Percentiles rank a stretch among this genome's conserved stretches.
Conservation (phyloP, 2,888 invertebrate genomes). For the Furcula furcula region DNA sequence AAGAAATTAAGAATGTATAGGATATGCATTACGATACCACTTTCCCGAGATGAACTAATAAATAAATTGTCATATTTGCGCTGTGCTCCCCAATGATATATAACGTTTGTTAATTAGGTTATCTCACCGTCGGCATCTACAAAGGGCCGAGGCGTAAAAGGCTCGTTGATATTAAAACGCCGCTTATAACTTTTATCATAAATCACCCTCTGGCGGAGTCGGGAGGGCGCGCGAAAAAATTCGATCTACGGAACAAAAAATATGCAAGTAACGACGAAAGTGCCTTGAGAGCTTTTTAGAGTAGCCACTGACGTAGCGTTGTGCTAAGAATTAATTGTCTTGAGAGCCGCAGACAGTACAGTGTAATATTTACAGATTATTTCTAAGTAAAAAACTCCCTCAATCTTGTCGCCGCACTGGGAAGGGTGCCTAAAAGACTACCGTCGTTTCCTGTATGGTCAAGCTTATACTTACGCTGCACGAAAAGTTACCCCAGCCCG, state of each 20-base stretch:
- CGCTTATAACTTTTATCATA: constrained; percentile 76
- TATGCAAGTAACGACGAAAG: constrained; percentile 78
- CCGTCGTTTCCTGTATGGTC: too few species aligned
- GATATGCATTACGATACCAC: constrained; percentile 36
- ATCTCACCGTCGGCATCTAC: constrained; percentile 74
- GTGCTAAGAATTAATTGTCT: constrained; percentile 73
- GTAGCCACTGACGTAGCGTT: constrained; percentile 46
- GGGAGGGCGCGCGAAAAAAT: constrained; percentile 73
- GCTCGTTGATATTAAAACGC: constrained; percentile 77
- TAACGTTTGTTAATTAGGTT: constrained; percentile 80
- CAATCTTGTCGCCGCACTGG: too few species aligned
- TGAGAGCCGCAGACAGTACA: too few species aligned
- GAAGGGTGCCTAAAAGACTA: too few species aligned
- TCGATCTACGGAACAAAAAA: constrained; percentile 70
- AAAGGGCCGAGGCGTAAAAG: constrained; percentile 65
- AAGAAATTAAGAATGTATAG: constrained; percentile 47
- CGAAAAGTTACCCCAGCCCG: too few species aligned
- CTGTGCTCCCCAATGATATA: constrained; percentile 64
- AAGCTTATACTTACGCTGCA: too few species aligned
- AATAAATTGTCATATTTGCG: constrained; percentile 69
- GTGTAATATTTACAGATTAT: too few species aligned
- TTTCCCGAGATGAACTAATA: constrained; percentile 51
- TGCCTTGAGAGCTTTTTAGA: constrained; percentile 76
- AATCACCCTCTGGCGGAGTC: constrained; percentile 73
- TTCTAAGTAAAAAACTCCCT: too few species aligned